phyloP scores from a whole-genome alignment of 2,797 vertebrate genomes.

The Tarsius wallacei region DNA sequence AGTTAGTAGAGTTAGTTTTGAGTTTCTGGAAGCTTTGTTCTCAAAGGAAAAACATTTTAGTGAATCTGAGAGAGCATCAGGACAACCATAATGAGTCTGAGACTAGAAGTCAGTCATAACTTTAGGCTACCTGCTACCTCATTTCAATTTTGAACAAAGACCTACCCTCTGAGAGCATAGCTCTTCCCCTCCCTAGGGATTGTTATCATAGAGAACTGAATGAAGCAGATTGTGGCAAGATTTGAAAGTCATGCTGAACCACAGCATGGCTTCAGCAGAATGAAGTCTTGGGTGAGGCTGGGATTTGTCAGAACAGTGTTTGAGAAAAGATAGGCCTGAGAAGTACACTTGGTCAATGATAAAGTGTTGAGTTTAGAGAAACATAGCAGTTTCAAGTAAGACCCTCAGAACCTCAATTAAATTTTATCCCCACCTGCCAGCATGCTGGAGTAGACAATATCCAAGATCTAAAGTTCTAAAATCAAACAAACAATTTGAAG shows the following conservation, averaged over 20 bases:
- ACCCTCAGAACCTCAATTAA: slow-evolving; percentile 52
- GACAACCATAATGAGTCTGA: slow-evolving; percentile 74
- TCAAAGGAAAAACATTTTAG: slow-evolving; percentile 79
- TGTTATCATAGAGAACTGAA: neutral
- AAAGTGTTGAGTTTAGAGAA: slow-evolving; percentile 58
- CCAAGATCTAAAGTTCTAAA: neutral
- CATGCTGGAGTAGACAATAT: neutral
- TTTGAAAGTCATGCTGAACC: slow-evolving; percentile 25
- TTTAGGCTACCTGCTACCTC: slow-evolving; percentile 78
- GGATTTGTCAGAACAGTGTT: slow-evolving; percentile 55
- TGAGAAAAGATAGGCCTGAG: slow-evolving; percentile 35
- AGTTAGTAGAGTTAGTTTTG: slow-evolving; percentile 75
- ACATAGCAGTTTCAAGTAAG: slow-evolving; percentile 43
- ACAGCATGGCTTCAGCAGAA: slow-evolving; percentile 33
- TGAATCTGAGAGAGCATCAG: slow-evolving; percentile 64
- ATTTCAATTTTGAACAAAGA: slow-evolving; percentile 76
- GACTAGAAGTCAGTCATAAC: slow-evolving; percentile 78
- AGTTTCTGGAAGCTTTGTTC: slow-evolving; percentile 79
- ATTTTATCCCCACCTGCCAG: neutral
- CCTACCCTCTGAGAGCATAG: slow-evolving; percentile 66
- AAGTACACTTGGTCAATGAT: neutral
- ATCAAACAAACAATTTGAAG: slow-evolving; percentile 41
- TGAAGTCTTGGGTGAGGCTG: slow-evolving; percentile 3
- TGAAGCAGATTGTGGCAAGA: slow-evolving; percentile 27
- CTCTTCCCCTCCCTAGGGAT: neutral